Evolutionary conservation across 2,888 invertebrate species (phyloP), one percentile per base, ranked within the genome.

Genomic region (Drosophila melanocephala): DNA sequence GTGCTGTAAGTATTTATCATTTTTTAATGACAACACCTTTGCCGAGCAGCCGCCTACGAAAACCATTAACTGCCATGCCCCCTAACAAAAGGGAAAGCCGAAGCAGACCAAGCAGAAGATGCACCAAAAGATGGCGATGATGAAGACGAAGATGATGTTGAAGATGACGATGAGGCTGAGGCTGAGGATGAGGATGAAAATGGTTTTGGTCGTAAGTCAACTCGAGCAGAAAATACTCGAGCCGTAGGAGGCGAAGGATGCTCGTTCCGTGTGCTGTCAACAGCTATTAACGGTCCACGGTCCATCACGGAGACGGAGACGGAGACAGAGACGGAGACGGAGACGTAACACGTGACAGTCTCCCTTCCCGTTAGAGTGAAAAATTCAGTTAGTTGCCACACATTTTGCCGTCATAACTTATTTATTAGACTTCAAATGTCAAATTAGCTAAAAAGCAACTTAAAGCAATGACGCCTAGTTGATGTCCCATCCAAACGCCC

Each of bases 341-440:
- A 53, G 51, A 62, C 50, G 44, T 37, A 7, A 16, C 12, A 26
- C 39, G 47, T 47, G 26, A 47, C 26, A 47, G 5, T 16, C 26
- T 0, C 39, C 30, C 39, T 3, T 28, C 7, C 28, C 26, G 12
- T 39, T 57, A 7, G 14, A 57, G 28, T 19, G 44, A 55, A 63
- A 66, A 66, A 66, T 74, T 77, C 79, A 83, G 53, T 61, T 56
- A 53, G 60, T 68, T 67, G 72, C 75, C 81, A 61, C 69, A 87
- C 28, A 39, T 69, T 83, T 76, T 68, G 79, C 75, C 77, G 74
- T 86, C 77, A 89, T 87, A 89, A 89, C 74, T 86, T 85, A 89
- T 89, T 89, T 89, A 85, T 84, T 79, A 65, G 77, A 85, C 81
- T 75, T 85, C 81, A 86, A 87, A 89, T 85, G 89, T 89, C 89